Percentiles rank a stretch among this genome's conserved stretches.
Conservation (phyloP, 2,888 invertebrate species). For the Acrocyrtus sp. region DNA sequence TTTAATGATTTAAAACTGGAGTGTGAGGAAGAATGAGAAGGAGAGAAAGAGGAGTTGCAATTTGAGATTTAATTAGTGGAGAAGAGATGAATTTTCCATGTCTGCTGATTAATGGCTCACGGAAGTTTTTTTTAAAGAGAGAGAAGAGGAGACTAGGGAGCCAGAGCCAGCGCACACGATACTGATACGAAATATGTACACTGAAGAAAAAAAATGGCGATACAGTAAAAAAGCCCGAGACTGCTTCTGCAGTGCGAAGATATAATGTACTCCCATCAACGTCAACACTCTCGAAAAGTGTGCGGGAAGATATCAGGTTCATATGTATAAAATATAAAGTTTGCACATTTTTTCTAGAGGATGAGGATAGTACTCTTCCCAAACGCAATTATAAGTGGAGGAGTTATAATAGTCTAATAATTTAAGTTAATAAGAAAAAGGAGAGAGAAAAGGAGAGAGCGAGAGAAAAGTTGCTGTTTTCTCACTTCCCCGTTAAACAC, state of each 20-base stretch:
- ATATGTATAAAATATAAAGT: no score
- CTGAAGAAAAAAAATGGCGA: neutral
- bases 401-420: slow-evolving; percentile 30
- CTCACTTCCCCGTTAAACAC: no score
- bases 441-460: neutral
- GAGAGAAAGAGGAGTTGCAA: slow-evolving; percentile 41
- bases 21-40: slow-evolving; percentile 28
- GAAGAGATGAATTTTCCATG: slow-evolving; percentile 50
- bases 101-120: slow-evolving; percentile 55
- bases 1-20: slow-evolving; percentile 52
- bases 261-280: neutral
- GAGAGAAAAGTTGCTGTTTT: no score
- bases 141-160: neutral
- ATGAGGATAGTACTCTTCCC: no score
- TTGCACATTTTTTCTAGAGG: neutral
- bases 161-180: neutral
- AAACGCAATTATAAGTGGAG: slow-evolving; percentile 1
- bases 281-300: neutral
- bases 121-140: slow-evolving; percentile 52
- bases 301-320: neutral
- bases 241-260: no score
- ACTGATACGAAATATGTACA: no score
- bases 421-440: slow-evolving; percentile 25
- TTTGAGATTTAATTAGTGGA: slow-evolving; percentile 53
- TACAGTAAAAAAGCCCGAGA: no score